These are phyloP conservation scores for Drosophila nigritarsus DNA, from an alignment of 2,888 invertebrate species.

Conservation along the genomic window DNA sequence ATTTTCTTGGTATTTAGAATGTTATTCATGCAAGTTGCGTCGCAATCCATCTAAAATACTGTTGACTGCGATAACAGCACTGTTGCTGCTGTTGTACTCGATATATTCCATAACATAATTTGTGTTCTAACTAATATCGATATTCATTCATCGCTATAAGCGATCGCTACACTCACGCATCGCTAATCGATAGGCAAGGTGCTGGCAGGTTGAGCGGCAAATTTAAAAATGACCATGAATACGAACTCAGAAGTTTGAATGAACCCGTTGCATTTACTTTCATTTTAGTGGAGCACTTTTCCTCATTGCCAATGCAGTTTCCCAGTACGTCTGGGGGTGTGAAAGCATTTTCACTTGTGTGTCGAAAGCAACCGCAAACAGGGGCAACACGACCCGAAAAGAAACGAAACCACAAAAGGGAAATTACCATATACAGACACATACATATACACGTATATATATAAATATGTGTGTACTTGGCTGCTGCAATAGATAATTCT, in stretches of 20 bases:
- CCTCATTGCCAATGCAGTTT: constrained; percentile 57
- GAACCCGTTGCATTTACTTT: constrained; percentile 23
- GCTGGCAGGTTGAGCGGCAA: background rate
- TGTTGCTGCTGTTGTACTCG: background rate
- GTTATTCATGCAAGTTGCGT: background rate
- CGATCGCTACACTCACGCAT: background rate
- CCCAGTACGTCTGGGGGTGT: constrained; percentile 36
- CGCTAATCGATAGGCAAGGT: background rate
- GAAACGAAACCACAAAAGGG: constrained; percentile 60
- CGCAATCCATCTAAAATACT: background rate
- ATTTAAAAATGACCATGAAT: constrained; percentile 1
- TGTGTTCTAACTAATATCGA: background rate
- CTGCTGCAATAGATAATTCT: constrained; percentile 45
- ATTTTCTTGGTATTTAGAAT: background rate
- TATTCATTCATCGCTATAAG: background rate
- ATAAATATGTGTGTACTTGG: background rate
- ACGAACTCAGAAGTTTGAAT: background rate
- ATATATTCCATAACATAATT: background rate
- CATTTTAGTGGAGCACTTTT: constrained; percentile 48
- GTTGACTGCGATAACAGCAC: background rate
- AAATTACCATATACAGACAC: constrained; percentile 29
- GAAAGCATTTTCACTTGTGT: constrained; percentile 56
- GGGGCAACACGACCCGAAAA: constrained; percentile 25
- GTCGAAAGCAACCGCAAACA: constrained; percentile 39
- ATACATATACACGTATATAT: background rate